These are phyloP conservation scores for Chondrilla cf. caribensis DNA, from an alignment of 37 sponge, comb jelly and placozoan genomes.

Conservation along the genomic window DNA sequence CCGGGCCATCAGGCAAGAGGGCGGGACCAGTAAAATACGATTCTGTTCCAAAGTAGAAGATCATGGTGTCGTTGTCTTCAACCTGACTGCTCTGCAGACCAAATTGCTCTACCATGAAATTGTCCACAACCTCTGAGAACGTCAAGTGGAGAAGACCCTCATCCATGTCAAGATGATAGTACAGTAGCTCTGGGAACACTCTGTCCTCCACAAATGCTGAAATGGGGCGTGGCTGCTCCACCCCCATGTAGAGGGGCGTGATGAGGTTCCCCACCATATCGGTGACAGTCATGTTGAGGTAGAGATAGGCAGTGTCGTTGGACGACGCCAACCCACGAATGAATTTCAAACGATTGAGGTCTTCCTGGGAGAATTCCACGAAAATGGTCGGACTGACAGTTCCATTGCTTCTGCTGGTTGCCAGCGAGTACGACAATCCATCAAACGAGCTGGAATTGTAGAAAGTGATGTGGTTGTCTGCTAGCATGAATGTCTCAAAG, in stretches of 20 bases:
- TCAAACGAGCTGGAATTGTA: slow-evolving; percentile 60
- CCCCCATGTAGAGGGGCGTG: slow-evolving; percentile 54
- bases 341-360: slow-evolving; percentile 83
- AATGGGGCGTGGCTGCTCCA: slow-evolving; percentile 57
- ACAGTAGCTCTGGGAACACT: slow-evolving; percentile 48
- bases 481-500: slow-evolving; percentile 46
- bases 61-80: slow-evolving; percentile 36
- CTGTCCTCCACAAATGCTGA: slow-evolving; percentile 49
- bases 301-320: slow-evolving; percentile 41
- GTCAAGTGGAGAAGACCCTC: slow-evolving; percentile 62
- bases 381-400: slow-evolving; percentile 60
- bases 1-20: slow-evolving; percentile 79
- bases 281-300: slow-evolving; percentile 41
- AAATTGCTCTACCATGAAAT: slow-evolving; percentile 36
- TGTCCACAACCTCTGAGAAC: slow-evolving; percentile 83
- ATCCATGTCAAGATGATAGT: slow-evolving; percentile 75
- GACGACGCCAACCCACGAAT: slow-evolving; percentile 52
- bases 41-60: not conserved
- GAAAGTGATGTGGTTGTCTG: slow-evolving; percentile 39
- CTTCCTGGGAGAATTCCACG: slow-evolving; percentile 46
- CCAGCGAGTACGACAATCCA: slow-evolving; percentile 48
- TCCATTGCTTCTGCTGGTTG: slow-evolving; percentile 47
- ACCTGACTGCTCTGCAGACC: slow-evolving; percentile 40
- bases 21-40: slow-evolving; percentile 63
- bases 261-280: slow-evolving; percentile 87